Percentiles rank a stretch among this genome's conserved stretches.
Evolutionary conservation across 2,888 invertebrate species (phyloP).

Genomic region (Argyra leucocephala): DNA sequence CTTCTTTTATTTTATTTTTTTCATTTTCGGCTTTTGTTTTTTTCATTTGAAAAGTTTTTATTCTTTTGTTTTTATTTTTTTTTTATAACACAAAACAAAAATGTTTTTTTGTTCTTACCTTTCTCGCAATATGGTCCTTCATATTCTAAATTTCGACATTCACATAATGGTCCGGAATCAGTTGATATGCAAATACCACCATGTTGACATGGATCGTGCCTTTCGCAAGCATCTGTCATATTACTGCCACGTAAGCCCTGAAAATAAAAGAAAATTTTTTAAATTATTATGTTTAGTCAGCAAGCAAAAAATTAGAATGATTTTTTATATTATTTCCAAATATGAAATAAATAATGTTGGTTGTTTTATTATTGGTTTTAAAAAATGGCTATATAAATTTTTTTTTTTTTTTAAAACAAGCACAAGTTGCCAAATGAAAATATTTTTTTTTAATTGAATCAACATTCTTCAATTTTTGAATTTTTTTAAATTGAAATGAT

Average conservation of each 20-base stretch:
- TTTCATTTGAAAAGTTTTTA: not conserved
- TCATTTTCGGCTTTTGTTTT: not conserved
- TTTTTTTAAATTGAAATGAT: no score
- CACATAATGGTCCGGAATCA: slow-evolving; percentile 88
- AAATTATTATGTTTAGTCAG: no score
- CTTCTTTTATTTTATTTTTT: not conserved
- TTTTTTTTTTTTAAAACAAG: no score
- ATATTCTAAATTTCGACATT: slow-evolving; percentile 86
- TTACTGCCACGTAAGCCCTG: slow-evolving; percentile 48
- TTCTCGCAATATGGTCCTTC: slow-evolving; percentile 91
- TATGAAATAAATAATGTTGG: no score
- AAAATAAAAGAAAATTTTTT: not conserved
- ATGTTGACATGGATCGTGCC: slow-evolving; percentile 86
- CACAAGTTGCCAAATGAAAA: no score
- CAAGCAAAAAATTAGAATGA: no score
- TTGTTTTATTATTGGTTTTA: no score
- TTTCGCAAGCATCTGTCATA: slow-evolving; percentile 75
- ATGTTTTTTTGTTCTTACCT: slow-evolving; percentile 49
- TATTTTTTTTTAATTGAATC: no score
- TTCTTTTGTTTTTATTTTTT: no score
- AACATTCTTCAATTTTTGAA: no score
- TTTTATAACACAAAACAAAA: not conserved
- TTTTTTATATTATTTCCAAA: no score
- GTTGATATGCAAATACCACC: slow-evolving; percentile 93
- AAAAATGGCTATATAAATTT: no score